Evolutionary conservation across 2,113 vertebrate species (phyloP).

Genomic region (Ptilorrhoa leucosticta): DNA sequence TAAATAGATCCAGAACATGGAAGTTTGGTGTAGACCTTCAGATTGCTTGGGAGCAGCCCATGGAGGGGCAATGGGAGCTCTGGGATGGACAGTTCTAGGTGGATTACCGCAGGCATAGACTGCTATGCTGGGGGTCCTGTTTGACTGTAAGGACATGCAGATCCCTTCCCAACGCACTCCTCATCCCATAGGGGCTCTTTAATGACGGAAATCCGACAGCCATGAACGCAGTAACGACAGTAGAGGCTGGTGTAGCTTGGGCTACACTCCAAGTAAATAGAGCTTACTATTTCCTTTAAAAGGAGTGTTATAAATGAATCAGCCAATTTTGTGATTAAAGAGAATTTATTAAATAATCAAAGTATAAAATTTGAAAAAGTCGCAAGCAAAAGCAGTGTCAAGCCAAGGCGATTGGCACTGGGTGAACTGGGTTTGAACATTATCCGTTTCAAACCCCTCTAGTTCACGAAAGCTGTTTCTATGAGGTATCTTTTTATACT

Average conservation of each 20-base stretch:
- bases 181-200: not conserved
- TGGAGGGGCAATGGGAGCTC: accelerated
- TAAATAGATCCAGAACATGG: not conserved
- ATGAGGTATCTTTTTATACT: too few species aligned
- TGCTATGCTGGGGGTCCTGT: not conserved
- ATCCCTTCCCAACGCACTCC: not conserved
- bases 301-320: too few species aligned
- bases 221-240: not conserved
- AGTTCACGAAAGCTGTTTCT: too few species aligned
- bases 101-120: not conserved
- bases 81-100: not conserved
- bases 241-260: not conserved
- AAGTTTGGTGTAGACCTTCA: not conserved
- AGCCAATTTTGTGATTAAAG: too few species aligned
- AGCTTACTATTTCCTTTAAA: not conserved
- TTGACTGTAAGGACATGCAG: not conserved
- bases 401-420: too few species aligned
- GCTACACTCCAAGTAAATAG: not conserved
- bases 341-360: too few species aligned
- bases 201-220: not conserved
- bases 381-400: too few species aligned
- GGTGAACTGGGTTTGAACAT: too few species aligned
- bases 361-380: too few species aligned
- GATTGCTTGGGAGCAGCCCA: not conserved
- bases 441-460: too few species aligned